A percentile compares a stretch with the other conserved stretches of the same genome.
These are phyloP conservation scores for Solenodon paradoxus DNA, from an alignment of 2,113 vertebrate species.

Conservation along the genomic window DNA sequence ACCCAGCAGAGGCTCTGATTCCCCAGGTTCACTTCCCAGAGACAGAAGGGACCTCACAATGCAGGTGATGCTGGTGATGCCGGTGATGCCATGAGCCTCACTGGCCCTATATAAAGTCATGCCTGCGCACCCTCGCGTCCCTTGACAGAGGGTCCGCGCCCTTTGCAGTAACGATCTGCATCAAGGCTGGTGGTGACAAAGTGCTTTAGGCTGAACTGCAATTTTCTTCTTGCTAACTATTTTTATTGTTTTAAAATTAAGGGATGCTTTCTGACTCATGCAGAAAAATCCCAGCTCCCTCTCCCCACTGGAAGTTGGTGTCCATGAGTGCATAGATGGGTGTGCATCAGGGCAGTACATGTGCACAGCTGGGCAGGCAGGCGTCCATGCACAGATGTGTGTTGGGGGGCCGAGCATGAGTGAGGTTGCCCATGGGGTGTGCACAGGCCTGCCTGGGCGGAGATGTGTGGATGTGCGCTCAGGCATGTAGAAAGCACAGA, in stretches of 20 bases:
- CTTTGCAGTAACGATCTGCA: not conserved
- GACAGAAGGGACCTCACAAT: not conserved
- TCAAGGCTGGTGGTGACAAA: not conserved
- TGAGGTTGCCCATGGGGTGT: not conserved
- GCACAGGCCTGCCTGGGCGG: not conserved
- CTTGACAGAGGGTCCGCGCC: not conserved
- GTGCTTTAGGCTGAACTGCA: not conserved
- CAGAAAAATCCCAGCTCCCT: not conserved
- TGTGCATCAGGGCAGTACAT: not conserved
- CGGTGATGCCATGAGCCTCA: not conserved
- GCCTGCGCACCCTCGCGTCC: not conserved
- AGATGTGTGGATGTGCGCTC: no score
- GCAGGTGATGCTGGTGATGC: no score
- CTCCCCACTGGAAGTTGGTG: not conserved
- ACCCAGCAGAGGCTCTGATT: not conserved
- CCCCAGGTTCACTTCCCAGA: not conserved
- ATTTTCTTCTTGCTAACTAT: not conserved
- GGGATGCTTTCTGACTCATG: not conserved
- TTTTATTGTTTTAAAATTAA: not conserved
- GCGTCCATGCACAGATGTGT: not conserved
- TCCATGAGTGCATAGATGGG: rapidly evolving
- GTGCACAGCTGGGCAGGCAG: not conserved
- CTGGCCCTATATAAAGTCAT: not conserved
- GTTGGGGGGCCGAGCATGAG: not conserved
- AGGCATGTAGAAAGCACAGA: no score